Conservation (phyloP, 2,113 vertebrate species). For the Urocynchramus pylzowi region DNA sequence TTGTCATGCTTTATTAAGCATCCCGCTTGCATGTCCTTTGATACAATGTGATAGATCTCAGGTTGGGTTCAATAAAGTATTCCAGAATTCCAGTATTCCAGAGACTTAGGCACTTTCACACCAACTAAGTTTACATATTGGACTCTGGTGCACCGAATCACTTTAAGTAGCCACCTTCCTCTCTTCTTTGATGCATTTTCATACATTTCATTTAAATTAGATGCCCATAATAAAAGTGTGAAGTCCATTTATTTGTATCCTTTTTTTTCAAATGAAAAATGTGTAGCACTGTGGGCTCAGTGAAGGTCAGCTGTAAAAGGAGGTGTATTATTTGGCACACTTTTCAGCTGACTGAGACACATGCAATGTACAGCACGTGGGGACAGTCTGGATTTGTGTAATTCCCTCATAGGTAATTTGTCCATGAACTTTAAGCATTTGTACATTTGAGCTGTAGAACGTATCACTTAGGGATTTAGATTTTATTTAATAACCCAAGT, state of each 20-base stretch:
- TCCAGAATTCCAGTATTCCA: no score
- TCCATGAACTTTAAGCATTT: neutral
- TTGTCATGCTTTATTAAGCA: neutral
- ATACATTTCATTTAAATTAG: neutral
- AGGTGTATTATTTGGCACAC: neutral
- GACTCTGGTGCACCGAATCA: neutral
- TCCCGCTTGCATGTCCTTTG: neutral
- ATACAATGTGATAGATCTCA: neutral
- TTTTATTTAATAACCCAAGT: constrained; percentile 37
- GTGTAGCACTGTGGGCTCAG: neutral
- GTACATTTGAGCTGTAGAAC: neutral
- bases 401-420: neutral
- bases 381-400: constrained; percentile 19
- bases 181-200: neutral
- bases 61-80: neutral
- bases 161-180: neutral
- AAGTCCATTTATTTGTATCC: neutral
- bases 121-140: neutral
- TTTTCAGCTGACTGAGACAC: neutral
- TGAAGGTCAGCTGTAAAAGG: neutral
- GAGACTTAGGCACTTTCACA: neutral
- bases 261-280: neutral
- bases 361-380: neutral
- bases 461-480: constrained; percentile 8
- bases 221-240: neutral